Base-by-base conservation (phyloP, 2,797 vertebrate species). In the Antennarius maculatus region DNA sequence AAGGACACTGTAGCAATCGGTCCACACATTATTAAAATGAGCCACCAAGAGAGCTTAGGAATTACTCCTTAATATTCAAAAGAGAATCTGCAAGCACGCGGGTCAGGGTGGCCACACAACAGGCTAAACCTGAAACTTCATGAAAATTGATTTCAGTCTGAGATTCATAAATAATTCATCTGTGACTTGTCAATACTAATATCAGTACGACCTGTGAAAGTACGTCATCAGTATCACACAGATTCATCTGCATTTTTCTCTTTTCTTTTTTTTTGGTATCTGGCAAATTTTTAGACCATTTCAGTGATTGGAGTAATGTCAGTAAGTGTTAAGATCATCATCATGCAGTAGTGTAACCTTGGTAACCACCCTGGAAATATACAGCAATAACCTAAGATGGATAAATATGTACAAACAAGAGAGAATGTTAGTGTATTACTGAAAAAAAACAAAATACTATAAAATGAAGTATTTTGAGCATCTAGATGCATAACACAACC, bases 81-180 rank as follows among this genome's bases (percentile, higher is more conserved):
- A 46, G 8, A 27, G 18, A 54, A 47, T 42, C 60, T 0, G 3
- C 34, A 12, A 28, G 69, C n/a, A 64, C 60, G 64, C 28, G 37
- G 79, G 79, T 80, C 78, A 66, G 46, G 66, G 71, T 6, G 31
- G 61, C 76, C 60, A 66, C 54, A 76, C 69, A 57, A 56, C 71
- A 70, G 61, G 77, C 60, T 37, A 56, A 52, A 66, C 52, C 43
- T 1, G 29, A 49, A 63, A 46, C 63, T 54, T 54, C 66, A 68
- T 66, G 74, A 84, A 78, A 67, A 76, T 79, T n/a, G 73, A 80
- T 67, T 54, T 9, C 53, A 55, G 42, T 43, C 42, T 2, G 14
- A 3, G 34, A 47, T 9, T 72, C 61, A 71, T 84, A 16, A 77
- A 78, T 84, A 86, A 34, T 84, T 76, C 39, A 82, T 74, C 9